Base-by-base conservation (phyloP, 2,888 invertebrate genomes). In the Meganola albula region DNA sequence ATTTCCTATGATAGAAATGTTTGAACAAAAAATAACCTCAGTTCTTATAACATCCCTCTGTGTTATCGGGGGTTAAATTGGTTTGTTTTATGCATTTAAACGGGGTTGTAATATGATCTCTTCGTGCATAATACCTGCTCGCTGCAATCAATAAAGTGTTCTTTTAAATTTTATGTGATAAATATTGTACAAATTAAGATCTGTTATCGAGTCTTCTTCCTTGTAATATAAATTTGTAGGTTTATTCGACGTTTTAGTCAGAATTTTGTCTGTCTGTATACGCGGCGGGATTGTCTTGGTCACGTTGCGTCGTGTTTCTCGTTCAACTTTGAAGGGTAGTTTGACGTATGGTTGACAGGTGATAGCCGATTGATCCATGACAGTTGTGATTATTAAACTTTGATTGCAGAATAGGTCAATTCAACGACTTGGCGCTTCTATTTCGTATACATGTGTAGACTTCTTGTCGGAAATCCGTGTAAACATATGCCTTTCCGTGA, bases 161-260 rank as follows among this genome's bases (percentile, higher is more conserved):
- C 70, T 74, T 74, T 53, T 63, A 63, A 60, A 63, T 66, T 68
- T 71, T 68, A 74, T 80, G 80, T 82, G 80, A 82, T 79, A 76
- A 72, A 74, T n/a, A n/a, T 71, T 78, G 80, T 82, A 80, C 79
- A 83, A 83, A 78, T 64, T 70, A 65, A 78, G 75, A 84, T 79
- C 78, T 78, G 74, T 77, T 40, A 63, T 67, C 54, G 64, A 74
- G 67, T 77, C 71, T 76, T 74, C 72, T 69, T 67, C 63, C 53
- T 68, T 69, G 60, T 72, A 62, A 64, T 58, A 51, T 53, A 59
- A 54, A 67, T 60, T 73, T 65, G 67, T 72, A 69, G 63, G 69
- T 67, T 64, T 73, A 74, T 71, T 72, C 55, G 69, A 70, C 67
- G 58, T 74, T 74, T 70, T 64, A 66, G 67, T 68, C 67, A 50